Conservation (phyloP, 1,140 invertebrate genomes). For the Stegodyphus dumicola region DNA sequence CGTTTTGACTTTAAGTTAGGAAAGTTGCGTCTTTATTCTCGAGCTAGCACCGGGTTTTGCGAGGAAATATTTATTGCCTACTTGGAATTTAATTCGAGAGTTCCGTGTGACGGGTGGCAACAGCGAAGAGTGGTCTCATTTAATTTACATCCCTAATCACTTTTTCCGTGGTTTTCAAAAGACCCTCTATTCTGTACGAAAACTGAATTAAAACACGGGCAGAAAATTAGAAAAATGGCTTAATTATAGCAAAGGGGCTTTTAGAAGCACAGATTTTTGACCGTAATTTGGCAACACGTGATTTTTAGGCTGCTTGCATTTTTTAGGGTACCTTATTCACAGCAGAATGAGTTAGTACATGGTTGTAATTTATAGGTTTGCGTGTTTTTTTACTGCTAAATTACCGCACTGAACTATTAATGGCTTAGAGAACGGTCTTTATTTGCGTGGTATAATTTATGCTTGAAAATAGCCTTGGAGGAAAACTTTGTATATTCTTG, state of each 20-base stretch:
- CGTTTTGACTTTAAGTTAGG: not conserved
- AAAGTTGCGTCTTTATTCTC: constrained; percentile 45
- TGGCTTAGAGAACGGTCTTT: too few species aligned
- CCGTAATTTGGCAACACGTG: constrained; percentile 15
- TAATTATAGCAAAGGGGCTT: constrained; percentile 18
- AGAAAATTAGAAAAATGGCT: constrained; percentile 55
- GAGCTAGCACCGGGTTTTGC: not conserved
- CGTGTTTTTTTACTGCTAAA: too few species aligned
- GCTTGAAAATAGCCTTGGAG: too few species aligned
- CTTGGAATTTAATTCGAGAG: constrained; percentile 39
- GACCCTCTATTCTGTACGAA: not conserved
- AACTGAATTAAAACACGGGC: constrained; percentile 39
- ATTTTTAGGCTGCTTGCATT: constrained; percentile 1
- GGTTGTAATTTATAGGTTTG: too few species aligned
- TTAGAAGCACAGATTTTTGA: constrained; percentile 5
- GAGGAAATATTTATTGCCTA: constrained; percentile 42
- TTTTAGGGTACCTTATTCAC: too few species aligned
- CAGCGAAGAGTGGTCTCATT: constrained; percentile 2
- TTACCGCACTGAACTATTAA: too few species aligned
- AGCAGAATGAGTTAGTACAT: too few species aligned
- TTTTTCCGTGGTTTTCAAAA: constrained; percentile 22
- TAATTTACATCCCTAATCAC: constrained; percentile 50
- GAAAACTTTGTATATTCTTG: too few species aligned
- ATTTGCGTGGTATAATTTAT: too few species aligned
- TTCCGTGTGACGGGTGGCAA: constrained; percentile 21